Evolutionary conservation across 2,888 invertebrate species (phyloP), one percentile per base, ranked within the genome.

Genomic region (Anorthoa munda): DNA sequence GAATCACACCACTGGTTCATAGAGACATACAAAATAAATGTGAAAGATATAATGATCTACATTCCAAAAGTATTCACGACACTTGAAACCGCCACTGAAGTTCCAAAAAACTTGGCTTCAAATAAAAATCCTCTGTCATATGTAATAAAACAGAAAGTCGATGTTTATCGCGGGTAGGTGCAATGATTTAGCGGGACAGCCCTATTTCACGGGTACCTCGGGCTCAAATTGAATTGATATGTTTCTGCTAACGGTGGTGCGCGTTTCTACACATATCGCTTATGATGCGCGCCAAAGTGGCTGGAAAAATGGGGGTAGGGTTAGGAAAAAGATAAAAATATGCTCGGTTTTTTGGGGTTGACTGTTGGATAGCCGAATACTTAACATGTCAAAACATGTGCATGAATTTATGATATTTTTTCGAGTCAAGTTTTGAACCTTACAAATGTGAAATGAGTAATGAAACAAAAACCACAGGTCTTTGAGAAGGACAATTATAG

Each of bases 211-310:
- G 92, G 91, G 86, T 90, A 89, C 86, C 86, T 88, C 86, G 90
- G 91, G 92, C 91, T 89, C 90, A 95, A 95, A 95, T 95, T 96
- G 95, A 96, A 96, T 95, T 96, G 96, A 96, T 96, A 96, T 94
- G 95, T 95, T 94, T 94, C 94, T 93, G 94, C 93, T 94, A 94
- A 94, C 94, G 93, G 89, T 85, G 85, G 90, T 91, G 88, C 92
- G 93, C 93, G 93, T 95, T 95, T 95, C 94, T 93, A 90, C 92
- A 92, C 93, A 92, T 94, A 94, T 94, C 95, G 92, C 92, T 93
- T 94, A 94, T 95, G 94, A 95, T 93, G 91, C 90, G 90, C 91
- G 92, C 89, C 90, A 93, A 95, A 95, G 90, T 90, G 93, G 89
- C 90, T 89, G 94, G 94, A 94, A 95, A 94, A 92, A 86, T 85